phyloP scores from a whole-genome alignment of 1,140 invertebrate genomes.

The Camponotus vicinus region DNA sequence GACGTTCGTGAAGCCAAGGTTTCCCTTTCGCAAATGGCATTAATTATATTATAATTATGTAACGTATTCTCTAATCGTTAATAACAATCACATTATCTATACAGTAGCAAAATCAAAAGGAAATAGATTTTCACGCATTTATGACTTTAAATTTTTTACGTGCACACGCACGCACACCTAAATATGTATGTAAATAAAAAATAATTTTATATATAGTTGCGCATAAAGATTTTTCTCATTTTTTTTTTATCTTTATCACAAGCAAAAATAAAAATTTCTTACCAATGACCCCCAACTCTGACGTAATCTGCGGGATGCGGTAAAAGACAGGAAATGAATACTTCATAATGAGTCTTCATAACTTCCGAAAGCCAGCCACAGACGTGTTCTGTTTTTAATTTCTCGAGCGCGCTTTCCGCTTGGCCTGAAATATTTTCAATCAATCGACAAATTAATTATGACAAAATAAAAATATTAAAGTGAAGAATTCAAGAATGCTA shows the following conservation, averaged over 20 bases:
- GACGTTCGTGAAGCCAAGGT: constrained; percentile 95
- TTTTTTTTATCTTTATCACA: background rate
- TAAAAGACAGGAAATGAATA: constrained; percentile 94
- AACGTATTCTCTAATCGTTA: background rate
- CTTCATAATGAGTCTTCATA: constrained; percentile 94
- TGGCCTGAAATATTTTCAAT: constrained; percentile 87
- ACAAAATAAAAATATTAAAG: constrained; percentile 18
- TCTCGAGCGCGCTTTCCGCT: constrained; percentile 94
- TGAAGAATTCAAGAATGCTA: background rate
- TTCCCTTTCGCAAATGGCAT: constrained; percentile 88
- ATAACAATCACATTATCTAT: background rate
- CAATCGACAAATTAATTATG: background rate
- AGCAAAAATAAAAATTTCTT: constrained; percentile 71
- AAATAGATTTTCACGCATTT: too few relatives aligned
- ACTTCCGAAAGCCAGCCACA: constrained; percentile 96
- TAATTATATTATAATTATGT: background rate
- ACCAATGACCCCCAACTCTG: constrained; percentile 97
- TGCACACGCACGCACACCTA: too few relatives aligned
- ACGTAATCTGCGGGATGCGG: constrained; percentile 96
- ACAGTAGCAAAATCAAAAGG: too few relatives aligned
- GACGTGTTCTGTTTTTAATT: constrained; percentile 97
- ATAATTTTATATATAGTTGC: constrained; percentile 28
- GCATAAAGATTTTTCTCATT: constrained; percentile 2
- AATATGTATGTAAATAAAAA: background rate
- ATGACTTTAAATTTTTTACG: too few relatives aligned